These are phyloP conservation scores for Epinephelus moara DNA, from an alignment of 2,113 vertebrate genomes.

Conservation along the genomic window DNA sequence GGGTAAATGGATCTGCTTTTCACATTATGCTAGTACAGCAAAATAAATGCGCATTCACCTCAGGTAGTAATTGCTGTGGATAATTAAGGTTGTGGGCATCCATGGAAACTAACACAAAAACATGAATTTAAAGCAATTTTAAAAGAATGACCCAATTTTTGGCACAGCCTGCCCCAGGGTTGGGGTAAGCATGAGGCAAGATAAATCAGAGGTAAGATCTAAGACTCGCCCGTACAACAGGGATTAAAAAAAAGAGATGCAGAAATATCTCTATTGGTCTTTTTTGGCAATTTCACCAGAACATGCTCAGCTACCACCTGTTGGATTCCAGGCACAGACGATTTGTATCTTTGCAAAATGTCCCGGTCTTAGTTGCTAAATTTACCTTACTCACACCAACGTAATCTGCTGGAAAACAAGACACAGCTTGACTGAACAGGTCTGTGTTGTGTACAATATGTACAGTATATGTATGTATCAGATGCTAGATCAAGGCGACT, in stretches of 20 bases:
- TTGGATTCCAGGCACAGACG: slow-evolving; percentile 50
- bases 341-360: slow-evolving; percentile 46
- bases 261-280: neutral
- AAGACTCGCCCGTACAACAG: neutral
- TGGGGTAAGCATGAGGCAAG: neutral
- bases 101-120: slow-evolving; percentile 30
- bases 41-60: slow-evolving; percentile 27
- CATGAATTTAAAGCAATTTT: slow-evolving; percentile 30
- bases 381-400: slow-evolving; percentile 10
- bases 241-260: neutral
- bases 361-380: slow-evolving; percentile 38
- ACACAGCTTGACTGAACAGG: slow-evolving; percentile 6
- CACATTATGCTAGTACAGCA: slow-evolving; percentile 4
- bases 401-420: slow-evolving; percentile 16
- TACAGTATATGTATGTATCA: neutral
- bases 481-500: slow-evolving; percentile 11
- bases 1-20: slow-evolving; percentile 12
- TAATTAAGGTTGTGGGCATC: slow-evolving; percentile 47
- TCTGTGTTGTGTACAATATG: neutral
- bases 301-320: slow-evolving; percentile 58
- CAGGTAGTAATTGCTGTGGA: slow-evolving; percentile 26
- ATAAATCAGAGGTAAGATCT: neutral
- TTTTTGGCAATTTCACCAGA: slow-evolving; percentile 35
- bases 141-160: slow-evolving; percentile 12
- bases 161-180: neutral